phyloP scores from a whole-genome alignment of 2,113 vertebrate genomes.

The Otolemur garnettii region DNA sequence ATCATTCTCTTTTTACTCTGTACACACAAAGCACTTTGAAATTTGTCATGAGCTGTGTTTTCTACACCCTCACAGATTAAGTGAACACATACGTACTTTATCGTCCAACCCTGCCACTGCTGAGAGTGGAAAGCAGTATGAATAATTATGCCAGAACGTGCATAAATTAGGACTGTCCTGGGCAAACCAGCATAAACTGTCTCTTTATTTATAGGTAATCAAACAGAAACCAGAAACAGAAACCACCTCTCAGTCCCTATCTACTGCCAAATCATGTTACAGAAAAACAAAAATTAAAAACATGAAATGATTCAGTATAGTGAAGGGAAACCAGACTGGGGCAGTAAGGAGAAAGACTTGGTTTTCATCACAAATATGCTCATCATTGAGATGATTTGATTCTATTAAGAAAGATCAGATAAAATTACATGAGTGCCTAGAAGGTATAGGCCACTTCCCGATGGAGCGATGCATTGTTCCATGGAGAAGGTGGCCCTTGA shows the following conservation, averaged over 20 bases:
- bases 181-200: neutral
- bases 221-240: neutral
- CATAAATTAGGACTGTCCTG: neutral
- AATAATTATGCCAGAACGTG: neutral
- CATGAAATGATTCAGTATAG: neutral
- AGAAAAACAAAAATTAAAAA: constrained; percentile 19
- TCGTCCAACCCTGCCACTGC: neutral
- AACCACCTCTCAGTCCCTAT: neutral
- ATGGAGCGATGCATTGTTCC: neutral
- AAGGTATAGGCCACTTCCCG: neutral
- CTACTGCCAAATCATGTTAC: neutral
- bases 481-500: neutral
- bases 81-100: neutral
- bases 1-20: neutral
- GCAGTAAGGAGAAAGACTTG: neutral
- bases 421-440: neutral
- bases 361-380: neutral
- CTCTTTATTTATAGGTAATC: neutral
- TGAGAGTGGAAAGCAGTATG: neutral
- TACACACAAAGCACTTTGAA: constrained; percentile 25
- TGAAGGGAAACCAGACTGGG: neutral
- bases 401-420: neutral
- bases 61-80: neutral
- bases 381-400: neutral
- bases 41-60: neutral